Percentiles rank a stretch among this genome's conserved stretches.
Conservation (phyloP, 2,797 vertebrate species). For the Prionace glauca region DNA sequence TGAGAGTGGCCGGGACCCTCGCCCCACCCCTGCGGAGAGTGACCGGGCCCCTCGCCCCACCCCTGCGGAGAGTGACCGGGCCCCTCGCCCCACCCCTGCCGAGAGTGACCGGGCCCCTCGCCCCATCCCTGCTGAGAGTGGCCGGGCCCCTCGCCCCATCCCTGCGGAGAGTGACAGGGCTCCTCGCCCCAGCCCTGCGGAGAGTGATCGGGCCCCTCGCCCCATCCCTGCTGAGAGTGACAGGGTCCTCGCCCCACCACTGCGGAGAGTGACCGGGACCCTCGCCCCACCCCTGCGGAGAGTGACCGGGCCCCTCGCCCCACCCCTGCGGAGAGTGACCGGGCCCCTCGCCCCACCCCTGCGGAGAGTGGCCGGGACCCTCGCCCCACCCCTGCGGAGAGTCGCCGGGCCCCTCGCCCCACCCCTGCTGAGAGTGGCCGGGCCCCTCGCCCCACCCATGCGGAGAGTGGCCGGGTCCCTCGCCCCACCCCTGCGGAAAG, state of each 20-base stretch:
- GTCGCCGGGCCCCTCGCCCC: neutral
- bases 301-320: neutral
- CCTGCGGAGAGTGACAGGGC: neutral
- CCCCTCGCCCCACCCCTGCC: no score
- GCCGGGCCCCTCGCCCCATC: rapidly evolving
- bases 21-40: neutral
- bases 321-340: neutral
- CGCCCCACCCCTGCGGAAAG: neutral
- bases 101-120: neutral
- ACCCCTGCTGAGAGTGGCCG: neutral
- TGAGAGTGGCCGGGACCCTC: neutral
- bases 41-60: neutral
- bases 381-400: neutral
- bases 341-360: rapidly evolving
- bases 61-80: neutral
- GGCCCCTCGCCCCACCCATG: neutral
- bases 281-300: no score
- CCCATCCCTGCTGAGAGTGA: neutral
- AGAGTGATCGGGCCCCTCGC: neutral
- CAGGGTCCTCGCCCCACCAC: neutral
- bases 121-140: neutral
- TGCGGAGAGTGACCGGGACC: neutral
- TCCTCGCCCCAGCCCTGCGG: neutral
- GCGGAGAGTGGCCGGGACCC: neutral
- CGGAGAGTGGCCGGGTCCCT: neutral